phyloP scores from a whole-genome alignment of 2,797 vertebrate species.

The Miichthys miiuy region DNA sequence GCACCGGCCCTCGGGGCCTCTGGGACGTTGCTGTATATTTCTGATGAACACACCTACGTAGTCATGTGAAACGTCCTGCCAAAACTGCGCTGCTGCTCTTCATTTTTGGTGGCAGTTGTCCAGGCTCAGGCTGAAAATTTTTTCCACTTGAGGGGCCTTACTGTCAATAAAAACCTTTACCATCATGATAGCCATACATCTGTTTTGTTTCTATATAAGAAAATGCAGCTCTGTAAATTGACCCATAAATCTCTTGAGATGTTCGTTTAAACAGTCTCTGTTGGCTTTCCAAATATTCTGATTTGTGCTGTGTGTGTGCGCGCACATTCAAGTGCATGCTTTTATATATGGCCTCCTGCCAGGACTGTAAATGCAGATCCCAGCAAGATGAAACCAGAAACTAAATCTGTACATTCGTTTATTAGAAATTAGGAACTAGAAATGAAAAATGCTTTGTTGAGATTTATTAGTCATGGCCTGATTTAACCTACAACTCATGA shows the following conservation, averaged over 20 bases:
- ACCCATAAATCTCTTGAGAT: slow-evolving; percentile 60
- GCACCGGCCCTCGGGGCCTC: background rate
- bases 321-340: slow-evolving; percentile 1
- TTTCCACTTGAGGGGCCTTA: slow-evolving; percentile 19
- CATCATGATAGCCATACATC: slow-evolving; percentile 60
- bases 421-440: slow-evolving; percentile 28
- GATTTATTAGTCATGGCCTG: slow-evolving; percentile 22
- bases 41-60: slow-evolving; percentile 53
- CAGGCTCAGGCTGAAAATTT: slow-evolving; percentile 52
- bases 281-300: slow-evolving; percentile 53
- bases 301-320: slow-evolving; percentile 36
- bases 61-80: slow-evolving; percentile 36
- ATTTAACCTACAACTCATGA: slow-evolving; percentile 23
- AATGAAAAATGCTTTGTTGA: slow-evolving; percentile 23
- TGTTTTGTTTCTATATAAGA: slow-evolving; percentile 71
- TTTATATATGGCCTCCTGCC: slow-evolving; percentile 14
- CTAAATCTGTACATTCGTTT: slow-evolving; percentile 26
- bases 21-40: slow-evolving; percentile 26
- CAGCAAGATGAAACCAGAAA: slow-evolving; percentile 23
- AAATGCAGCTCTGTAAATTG: slow-evolving; percentile 63
- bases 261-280: slow-evolving; percentile 46
- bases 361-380: slow-evolving; percentile 20
- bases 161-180: slow-evolving; percentile 58
- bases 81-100: slow-evolving; percentile 50
- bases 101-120: slow-evolving; percentile 62